Evolutionary conservation across 2,888 invertebrate species (phyloP), one percentile per base, ranked within the genome.

Genomic region (Zygothrica quintamaculata): DNA sequence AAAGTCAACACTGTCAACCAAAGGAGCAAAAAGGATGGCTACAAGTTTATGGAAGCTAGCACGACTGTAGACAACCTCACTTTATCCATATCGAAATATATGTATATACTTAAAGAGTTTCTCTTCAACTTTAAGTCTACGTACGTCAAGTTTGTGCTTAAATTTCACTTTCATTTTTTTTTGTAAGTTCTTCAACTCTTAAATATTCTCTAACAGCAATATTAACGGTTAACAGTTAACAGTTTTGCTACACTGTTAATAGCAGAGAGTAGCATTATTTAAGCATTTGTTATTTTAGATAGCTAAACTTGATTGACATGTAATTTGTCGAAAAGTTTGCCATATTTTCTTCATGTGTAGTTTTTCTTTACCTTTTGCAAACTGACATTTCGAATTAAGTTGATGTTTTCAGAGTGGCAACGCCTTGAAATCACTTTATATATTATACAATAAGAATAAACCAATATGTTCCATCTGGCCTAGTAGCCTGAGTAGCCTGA

Each of bases 51-150:
- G 66, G 37, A 22, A 22, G 7, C 18, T 29, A 22, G 7, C 18
- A 31, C 6, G 15, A 36, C 16, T 37, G 36, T 47, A 12, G 43
- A 13, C 29, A 29, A 11, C 11, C 12, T 37, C 13, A 12, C 26
- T 34, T 36, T 37, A 44, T 25, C 29, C 59, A 31, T 52, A 68
- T 59, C 48, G 42, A 12, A 55, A 33, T 34, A 59, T 59, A 51
- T 56, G 29, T 34, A 59, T 59, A 51, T 56, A 65, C 46, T 46
- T 62, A 33, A 33, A 48, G 33, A 43, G 36, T 58, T 56, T 64
- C 34, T 26, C 4, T 29, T 1, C 1, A 29, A 29, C 4, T 29
- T 22, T 2, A 22, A 5, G 18, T 22, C 18, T 22, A n/a, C n/a
- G n/a, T n/a, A n/a, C n/a, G n/a, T 5, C 18, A 22, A 22, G 18